Conservation (phyloP, 1,140 invertebrate species). For the Drosophila truncata region DNA sequence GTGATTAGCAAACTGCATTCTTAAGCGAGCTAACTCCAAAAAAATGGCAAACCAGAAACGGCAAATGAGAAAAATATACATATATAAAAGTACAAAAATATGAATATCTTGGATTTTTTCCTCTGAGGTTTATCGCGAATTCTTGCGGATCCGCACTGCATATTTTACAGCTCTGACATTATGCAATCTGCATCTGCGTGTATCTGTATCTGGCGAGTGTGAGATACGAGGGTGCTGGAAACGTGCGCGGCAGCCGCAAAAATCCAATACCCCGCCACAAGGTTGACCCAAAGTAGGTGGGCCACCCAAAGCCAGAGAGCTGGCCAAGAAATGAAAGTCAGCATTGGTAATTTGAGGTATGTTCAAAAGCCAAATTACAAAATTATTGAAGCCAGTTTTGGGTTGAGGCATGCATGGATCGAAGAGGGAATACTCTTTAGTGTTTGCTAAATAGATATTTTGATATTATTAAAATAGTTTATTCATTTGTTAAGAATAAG, state of each 20-base stretch:
- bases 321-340: conserved; percentile 73
- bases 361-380: conserved; percentile 65
- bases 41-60: conserved; percentile 37
- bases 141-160: conserved; percentile 43
- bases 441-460: background rate
- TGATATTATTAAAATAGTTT: background rate
- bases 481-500: background rate
- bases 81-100: conserved; percentile 10
- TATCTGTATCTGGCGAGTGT: conserved; percentile 35
- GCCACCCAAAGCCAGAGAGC: conserved; percentile 29
- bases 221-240: conserved; percentile 46
- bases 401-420: background rate
- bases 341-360: conserved; percentile 68
- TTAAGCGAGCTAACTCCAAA: conserved; percentile 32
- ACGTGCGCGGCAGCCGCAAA: conserved; percentile 47
- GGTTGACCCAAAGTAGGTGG: conserved; percentile 77
- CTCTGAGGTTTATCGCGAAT: conserved; percentile 32
- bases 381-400: conserved; percentile 36
- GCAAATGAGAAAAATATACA: conserved; percentile 2
- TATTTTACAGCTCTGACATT: conserved; percentile 47
- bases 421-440: conserved; percentile 16
- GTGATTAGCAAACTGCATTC: conserved; percentile 56
- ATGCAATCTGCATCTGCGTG: conserved; percentile 39
- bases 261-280: conserved; percentile 67
- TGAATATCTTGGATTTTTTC: conserved; percentile 29